Conservation (phyloP, 2,797 vertebrate species). For the Eurystomus glaucurus region DNA sequence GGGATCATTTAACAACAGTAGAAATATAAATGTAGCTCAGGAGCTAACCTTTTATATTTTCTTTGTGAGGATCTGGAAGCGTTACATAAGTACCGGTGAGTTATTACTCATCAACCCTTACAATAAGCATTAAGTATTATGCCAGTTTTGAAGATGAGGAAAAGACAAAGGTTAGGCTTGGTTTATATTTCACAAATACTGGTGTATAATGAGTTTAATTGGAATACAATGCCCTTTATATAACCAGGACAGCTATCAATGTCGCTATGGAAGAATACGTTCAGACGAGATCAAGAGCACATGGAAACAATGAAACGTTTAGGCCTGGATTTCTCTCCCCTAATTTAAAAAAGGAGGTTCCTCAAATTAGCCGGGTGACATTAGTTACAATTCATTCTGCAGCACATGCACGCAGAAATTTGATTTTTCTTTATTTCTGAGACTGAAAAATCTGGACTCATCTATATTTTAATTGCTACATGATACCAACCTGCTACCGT, state of each 20-base stretch:
- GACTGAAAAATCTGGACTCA: not conserved
- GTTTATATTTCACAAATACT: not conserved
- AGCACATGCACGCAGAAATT: not conserved
- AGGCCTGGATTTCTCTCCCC: not conserved
- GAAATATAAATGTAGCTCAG: not conserved
- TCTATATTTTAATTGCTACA: not conserved
- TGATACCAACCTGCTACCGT: fast-evolving
- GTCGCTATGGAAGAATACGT: not conserved
- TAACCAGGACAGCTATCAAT: not conserved
- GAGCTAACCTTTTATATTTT: not conserved
- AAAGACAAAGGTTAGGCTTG: not conserved
- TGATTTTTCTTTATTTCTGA: not conserved
- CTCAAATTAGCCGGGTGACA: not conserved
- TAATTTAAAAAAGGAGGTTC: not conserved
- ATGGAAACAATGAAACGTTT: not conserved
- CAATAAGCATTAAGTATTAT: not conserved
- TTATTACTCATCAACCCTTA: not conserved
- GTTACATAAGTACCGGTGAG: not conserved
- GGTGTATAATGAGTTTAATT: not conserved
- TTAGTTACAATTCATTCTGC: not conserved
- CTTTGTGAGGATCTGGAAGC: not conserved
- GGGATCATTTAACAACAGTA: not conserved
- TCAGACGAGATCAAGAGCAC: not conserved
- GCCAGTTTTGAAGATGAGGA: not conserved
- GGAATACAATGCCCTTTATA: not conserved